Evolutionary conservation across 2,888 invertebrate species (phyloP).

Genomic region (Pyrocoelia pectoralis): DNA sequence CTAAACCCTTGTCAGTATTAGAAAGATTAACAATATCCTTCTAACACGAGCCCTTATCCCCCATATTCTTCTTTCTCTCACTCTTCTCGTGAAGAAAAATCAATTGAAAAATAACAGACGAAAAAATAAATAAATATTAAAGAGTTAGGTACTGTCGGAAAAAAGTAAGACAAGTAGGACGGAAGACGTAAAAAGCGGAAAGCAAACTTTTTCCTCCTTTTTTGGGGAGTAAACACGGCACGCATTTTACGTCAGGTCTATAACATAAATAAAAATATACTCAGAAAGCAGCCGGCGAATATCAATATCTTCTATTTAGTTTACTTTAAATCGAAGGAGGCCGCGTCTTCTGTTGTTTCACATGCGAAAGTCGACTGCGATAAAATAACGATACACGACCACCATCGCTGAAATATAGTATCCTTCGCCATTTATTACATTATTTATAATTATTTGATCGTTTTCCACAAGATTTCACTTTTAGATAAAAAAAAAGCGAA

Average conservation of each 20-base stretch:
- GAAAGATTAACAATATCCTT: slow-evolving; percentile 12
- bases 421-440: neutral
- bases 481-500: neutral
- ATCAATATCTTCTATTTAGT: slow-evolving; percentile 31
- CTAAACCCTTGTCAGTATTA: slow-evolving; percentile 12
- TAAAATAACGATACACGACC: neutral
- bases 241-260: slow-evolving; percentile 19
- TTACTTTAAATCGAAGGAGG: slow-evolving; percentile 16
- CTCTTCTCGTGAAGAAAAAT: neutral
- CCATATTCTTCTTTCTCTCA: neutral
- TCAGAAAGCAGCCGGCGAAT: slow-evolving; percentile 17
- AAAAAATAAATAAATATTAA: neutral
- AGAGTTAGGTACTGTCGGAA: neutral
- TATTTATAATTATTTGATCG: neutral
- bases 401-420: too few relatives aligned
- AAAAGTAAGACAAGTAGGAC: neutral
- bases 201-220: slow-evolving; percentile 4
- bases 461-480: neutral
- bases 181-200: neutral
- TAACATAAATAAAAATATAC: slow-evolving; percentile 28
- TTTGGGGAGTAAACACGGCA: slow-evolving; percentile 18
- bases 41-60: neutral
- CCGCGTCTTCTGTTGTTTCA: slow-evolving; percentile 2
- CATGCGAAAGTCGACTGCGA: neutral
- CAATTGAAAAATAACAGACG: neutral